Conservation (phyloP, 64 coral and sea anemone species). For the Montipora foliosa region DNA sequence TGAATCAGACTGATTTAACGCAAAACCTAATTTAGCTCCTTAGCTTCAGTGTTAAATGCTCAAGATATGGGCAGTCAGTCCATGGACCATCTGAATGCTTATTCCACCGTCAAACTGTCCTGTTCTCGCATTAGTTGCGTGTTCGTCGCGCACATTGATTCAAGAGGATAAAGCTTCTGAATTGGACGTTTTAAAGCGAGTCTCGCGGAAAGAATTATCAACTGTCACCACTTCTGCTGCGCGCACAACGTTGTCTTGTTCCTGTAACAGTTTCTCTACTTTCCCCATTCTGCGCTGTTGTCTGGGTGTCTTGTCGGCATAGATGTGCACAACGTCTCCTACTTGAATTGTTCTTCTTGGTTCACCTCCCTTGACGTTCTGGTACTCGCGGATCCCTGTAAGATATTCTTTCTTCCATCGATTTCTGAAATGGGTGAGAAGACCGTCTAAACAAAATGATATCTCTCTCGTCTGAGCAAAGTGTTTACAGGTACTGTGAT, state of each 20-base stretch:
- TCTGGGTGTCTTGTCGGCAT: constrained; percentile 56
- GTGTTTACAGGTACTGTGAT: background rate
- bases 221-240: background rate
- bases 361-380: constrained; percentile 33
- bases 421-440: constrained; percentile 58
- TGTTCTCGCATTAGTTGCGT: background rate
- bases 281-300: constrained; percentile 58
- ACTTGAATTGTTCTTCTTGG: constrained; percentile 23
- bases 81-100: background rate
- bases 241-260: background rate
- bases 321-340: constrained; percentile 66
- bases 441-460: constrained; percentile 24
- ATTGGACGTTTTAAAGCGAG: background rate
- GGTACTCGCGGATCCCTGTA: constrained; percentile 58
- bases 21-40: too few relatives aligned
- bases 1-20: too few relatives aligned
- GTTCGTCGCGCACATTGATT: background rate
- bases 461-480: constrained; percentile 4
- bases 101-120: background rate
- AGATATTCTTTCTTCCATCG: constrained; percentile 56
- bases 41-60: too few relatives aligned
- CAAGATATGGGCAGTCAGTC: too few relatives aligned
- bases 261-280: background rate
- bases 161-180: background rate
- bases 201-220: background rate